Base-by-base conservation (phyloP, 1,140 invertebrate genomes). In the Pristionchus pacificus region DNA sequence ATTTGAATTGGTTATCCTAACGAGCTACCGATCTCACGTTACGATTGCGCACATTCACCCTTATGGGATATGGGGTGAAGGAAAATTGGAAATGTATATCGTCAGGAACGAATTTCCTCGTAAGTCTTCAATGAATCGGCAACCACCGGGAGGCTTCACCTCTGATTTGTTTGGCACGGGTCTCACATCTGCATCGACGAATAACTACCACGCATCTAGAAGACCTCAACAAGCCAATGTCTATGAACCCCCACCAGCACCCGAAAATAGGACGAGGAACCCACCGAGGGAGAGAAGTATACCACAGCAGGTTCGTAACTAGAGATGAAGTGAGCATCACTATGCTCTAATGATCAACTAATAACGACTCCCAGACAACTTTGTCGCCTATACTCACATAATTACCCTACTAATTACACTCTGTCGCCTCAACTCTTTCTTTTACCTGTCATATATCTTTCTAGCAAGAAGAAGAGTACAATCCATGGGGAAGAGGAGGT, bases 401-500 rank as follows among this genome's bases (percentile, higher is more conserved):
- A n/a, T 6, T 49, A 6, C 6, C 19, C 6, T 49, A 49, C 38
- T 49, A 49, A 49, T 49, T 49, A 19, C 38, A 49, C 38, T 49
- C 38, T 49, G 19, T 49, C 38, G 6, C 19, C 19, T 49, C 38
- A 6, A 10, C 38, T 49, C 38, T 49, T 10, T 49, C 38, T n/a
- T 10, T 6, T 49, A 49, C 19, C 6, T 49, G 65, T 57, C 49
- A 14, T 31, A 15, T 64, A 64, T 64, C 62, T 66, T 19, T 66
- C 33, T 49, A 19, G 19, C 19, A 49, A 19, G 38, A 49, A 3
- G 13, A 66, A 38, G 65, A 66, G n/a, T 66, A 66, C 27, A 66
- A 66, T 27, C 29, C 65, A 2, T 66, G 65, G 65, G 67, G 67
- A n/a, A 2, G 67, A 13, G 67, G 67, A n/a, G 67, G 67, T 2